Base-by-base conservation (phyloP, 2,888 invertebrate genomes). In the Patella ulyssiponensis region DNA sequence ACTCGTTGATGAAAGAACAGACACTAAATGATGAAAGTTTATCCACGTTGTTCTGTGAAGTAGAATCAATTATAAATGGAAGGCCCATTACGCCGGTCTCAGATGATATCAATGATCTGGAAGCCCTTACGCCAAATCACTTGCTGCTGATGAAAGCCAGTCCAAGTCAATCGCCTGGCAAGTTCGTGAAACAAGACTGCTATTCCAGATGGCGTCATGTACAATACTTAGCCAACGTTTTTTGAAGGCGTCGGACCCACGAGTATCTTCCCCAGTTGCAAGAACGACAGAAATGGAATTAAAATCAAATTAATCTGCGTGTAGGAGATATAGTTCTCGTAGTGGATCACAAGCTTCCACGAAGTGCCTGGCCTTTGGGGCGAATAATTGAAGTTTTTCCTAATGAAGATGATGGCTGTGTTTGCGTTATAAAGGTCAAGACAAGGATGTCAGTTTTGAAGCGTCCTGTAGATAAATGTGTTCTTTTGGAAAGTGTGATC, bases 101-200 rank as follows among this genome's bases (percentile, higher is more conserved):
- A 14, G 52, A 70, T 53, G 58, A 76, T 71, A 56, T 75, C 9
- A 54, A 64, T 58, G 80, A 80, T 53, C 23, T 79, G 27, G 27
- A 69, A 17, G 73, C 76, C 14, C 56, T 80, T n/a, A 80, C 80
- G 12, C 81, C 81, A 53, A 77, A 79, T 70, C 78, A 80, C n/a
- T 44, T 81, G 53, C 74, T 81, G 11, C 51, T 73, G 20, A 64
- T 78, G 15, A 23, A 53, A 27, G 17, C 71, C 7, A 73, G 72
- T 4, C 23, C 69, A 20, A 27, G 17, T 15, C 44, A 72, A 23
- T 78, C 78, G 44, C 80, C 81, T 14, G 80, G 80, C 14, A 74
- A 64, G 54, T 80, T 80, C 17, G 64, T 44, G 14, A 76, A 80
- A 64, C 27, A 73, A 12, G 80, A 82, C 70, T 69, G 52, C 23